Evolutionary conservation across 2,888 invertebrate genomes (phyloP).

Genomic region (Fragum fragum): DNA sequence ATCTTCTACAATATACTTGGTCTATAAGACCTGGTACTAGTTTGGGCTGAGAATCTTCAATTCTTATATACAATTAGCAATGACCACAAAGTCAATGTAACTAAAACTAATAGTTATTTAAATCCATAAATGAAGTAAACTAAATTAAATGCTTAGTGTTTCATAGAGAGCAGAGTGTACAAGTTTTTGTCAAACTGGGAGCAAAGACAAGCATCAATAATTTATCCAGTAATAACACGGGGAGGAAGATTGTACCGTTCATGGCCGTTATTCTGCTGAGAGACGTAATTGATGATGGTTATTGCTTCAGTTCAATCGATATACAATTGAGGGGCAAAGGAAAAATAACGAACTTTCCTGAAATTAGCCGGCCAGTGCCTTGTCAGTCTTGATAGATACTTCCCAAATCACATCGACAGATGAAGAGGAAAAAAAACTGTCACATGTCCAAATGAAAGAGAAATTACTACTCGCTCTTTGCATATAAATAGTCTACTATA

Average conservation of each 20-base stretch:
- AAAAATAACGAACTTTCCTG: slow-evolving; percentile 24
- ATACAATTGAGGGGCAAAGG: slow-evolving; percentile 38
- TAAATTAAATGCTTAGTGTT: no score
- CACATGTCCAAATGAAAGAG: slow-evolving; percentile 38
- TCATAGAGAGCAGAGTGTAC: no score
- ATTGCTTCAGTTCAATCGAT: slow-evolving; percentile 32
- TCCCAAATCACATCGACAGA: slow-evolving; percentile 31
- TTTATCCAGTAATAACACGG: slow-evolving; percentile 52
- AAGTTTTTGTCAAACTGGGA: slow-evolving; percentile 14
- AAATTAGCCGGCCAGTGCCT: slow-evolving; percentile 21
- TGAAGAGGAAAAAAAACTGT: slow-evolving; percentile 36
- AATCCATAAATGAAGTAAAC: no score
- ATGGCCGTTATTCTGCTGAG: slow-evolving; percentile 47
- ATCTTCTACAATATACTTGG: no score
- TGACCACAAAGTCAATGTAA: no score
- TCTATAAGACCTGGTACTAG: no score
- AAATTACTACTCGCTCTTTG: slow-evolving; percentile 16
- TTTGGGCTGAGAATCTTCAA: no score
- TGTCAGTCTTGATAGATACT: slow-evolving; percentile 32
- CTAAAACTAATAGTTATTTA: no score
- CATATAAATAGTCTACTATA: slow-evolving; percentile 34
- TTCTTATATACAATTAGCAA: no score
- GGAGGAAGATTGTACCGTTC: slow-evolving; percentile 47
- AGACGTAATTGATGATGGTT: slow-evolving; percentile 52
- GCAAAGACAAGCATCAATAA: slow-evolving; percentile 44